A percentile compares a stretch with the other conserved stretches of the same genome.
Evolutionary conservation across 2,797 vertebrate species (phyloP).

Genomic region (Huso huso): DNA sequence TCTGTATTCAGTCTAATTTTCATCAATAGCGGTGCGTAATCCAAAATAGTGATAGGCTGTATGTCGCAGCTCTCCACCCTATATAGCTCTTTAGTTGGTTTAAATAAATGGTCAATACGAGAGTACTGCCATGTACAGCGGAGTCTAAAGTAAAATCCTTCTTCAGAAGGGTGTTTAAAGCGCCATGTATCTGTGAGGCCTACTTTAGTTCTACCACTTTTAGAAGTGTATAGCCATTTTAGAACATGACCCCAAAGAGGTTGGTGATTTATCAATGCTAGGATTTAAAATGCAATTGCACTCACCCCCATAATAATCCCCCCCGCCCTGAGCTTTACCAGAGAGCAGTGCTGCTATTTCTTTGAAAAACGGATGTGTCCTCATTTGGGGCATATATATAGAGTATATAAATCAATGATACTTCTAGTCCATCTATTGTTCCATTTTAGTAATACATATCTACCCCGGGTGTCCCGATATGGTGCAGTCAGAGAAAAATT

Average conservation of each 20-base stretch:
- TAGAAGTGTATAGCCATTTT: too few species aligned
- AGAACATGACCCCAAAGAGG: too few species aligned
- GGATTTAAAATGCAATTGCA: slow-evolving; percentile 12
- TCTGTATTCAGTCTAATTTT: too few species aligned
- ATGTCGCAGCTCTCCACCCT: neutral
- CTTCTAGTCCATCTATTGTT: slow-evolving; percentile 2
- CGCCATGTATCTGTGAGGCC: neutral
- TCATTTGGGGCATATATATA: slow-evolving; percentile 9
- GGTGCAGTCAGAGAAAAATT: neutral
- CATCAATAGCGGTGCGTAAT: too few species aligned
- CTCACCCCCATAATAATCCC: neutral
- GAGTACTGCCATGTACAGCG: slow-evolving; percentile 11
- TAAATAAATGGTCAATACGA: slow-evolving; percentile 13
- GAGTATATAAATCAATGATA: slow-evolving; percentile 11
- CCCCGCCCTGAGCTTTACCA: slow-evolving; percentile 5
- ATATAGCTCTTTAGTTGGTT: neutral
- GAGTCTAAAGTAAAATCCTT: slow-evolving; percentile 6
- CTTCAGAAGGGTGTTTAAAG: slow-evolving; percentile 4
- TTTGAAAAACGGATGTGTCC: slow-evolving; percentile 8
- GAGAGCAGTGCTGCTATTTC: slow-evolving; percentile 12
- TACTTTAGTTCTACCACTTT: too few species aligned
- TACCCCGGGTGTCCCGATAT: slow-evolving; percentile 3
- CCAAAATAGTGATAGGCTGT: too few species aligned
- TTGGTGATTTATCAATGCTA: neutral
- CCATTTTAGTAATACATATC: slow-evolving; percentile 10